Percentiles rank a stretch among this genome's conserved stretches.
Evolutionary conservation across 2,113 vertebrate genomes (phyloP).

Genomic region (Megatriorchis doriae): DNA sequence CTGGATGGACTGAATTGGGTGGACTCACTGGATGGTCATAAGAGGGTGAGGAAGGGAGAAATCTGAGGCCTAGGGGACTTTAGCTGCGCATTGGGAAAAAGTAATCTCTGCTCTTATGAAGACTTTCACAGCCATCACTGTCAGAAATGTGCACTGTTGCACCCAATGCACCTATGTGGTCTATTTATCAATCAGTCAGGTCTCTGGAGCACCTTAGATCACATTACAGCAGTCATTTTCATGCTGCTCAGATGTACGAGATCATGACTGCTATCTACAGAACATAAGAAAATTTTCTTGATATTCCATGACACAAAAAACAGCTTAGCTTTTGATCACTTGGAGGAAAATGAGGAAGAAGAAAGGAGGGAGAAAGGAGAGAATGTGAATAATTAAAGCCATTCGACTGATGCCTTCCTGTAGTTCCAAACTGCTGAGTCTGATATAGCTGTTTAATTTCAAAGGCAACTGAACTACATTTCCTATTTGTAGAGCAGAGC

Average conservation of each 20-base stretch:
- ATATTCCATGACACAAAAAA: background rate
- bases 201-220: background rate
- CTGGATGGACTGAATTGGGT: background rate
- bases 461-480: conserved; percentile 7
- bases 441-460: conserved; percentile 63
- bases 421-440: conserved; percentile 1
- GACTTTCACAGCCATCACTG: background rate
- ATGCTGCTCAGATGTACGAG: background rate
- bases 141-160: background rate
- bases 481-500: background rate
- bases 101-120: background rate
- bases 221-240: background rate
- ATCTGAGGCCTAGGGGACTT: background rate
- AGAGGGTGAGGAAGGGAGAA: background rate
- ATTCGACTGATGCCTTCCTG: conserved; percentile 20
- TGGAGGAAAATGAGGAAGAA: background rate
- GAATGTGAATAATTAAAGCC: conserved; percentile 49
- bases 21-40: background rate
- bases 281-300: background rate
- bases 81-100: background rate
- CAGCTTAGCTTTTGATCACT: conserved; percentile 18
- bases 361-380: background rate
- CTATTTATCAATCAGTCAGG: background rate
- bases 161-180: background rate
- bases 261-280: background rate